These are phyloP conservation scores for Nannoperca australis DNA, from an alignment of 2,797 vertebrate genomes.

Conservation along the genomic window DNA sequence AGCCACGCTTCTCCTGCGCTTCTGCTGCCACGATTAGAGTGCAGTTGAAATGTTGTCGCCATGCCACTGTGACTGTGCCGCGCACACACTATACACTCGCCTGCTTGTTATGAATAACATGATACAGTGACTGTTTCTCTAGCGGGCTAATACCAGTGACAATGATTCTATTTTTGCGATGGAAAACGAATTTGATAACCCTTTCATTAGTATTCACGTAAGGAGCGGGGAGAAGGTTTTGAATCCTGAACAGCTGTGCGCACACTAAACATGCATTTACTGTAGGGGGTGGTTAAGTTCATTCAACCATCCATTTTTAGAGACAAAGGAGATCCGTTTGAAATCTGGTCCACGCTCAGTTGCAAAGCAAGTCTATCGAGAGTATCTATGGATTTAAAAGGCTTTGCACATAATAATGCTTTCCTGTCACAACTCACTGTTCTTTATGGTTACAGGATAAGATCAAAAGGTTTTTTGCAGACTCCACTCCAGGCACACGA, in stretches of 20 bases:
- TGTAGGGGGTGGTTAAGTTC: slow-evolving; percentile 12
- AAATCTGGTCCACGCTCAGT: slow-evolving; percentile 6
- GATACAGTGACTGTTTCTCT: slow-evolving; percentile 40
- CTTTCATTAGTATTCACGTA: slow-evolving; percentile 22
- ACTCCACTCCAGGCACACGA: slow-evolving; percentile 11
- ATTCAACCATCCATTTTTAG: slow-evolving; percentile 8
- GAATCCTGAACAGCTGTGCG: slow-evolving; percentile 36
- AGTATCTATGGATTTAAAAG: slow-evolving; percentile 35
- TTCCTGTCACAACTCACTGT: slow-evolving; percentile 6
- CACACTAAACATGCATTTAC: slow-evolving; percentile 1
- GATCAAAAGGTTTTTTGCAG: slow-evolving; percentile 17
- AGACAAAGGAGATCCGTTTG: slow-evolving; percentile 30
- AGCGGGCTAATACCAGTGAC: slow-evolving; percentile 41
- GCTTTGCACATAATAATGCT: slow-evolving; percentile 19
- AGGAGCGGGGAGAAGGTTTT: background rate
- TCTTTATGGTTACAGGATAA: slow-evolving; percentile 14
- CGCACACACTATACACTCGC: background rate
- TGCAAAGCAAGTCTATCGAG: slow-evolving; percentile 15
- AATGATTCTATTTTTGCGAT: slow-evolving; percentile 34
- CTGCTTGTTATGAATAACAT: slow-evolving; percentile 55
- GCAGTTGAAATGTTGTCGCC: slow-evolving; percentile 15
- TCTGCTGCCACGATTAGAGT: slow-evolving; percentile 37
- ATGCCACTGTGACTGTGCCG: slow-evolving; percentile 17
- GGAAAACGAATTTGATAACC: slow-evolving; percentile 28
- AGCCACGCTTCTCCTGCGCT: slow-evolving; percentile 47